Evolutionary conservation across 1,140 invertebrate genomes (phyloP).

Genomic region (Ruditapes philippinarum): DNA sequence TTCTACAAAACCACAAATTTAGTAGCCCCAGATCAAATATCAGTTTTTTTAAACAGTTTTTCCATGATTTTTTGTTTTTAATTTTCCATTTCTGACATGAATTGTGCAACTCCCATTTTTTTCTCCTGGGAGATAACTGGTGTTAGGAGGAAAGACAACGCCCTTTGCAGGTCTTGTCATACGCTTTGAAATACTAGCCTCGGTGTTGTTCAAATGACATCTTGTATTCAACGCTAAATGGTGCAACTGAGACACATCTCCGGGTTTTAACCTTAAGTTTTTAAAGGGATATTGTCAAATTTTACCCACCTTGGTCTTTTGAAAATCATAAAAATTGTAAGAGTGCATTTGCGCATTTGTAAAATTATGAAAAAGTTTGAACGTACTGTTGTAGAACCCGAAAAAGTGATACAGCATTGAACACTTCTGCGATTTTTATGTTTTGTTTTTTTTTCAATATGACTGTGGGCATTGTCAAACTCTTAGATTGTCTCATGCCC

Average conservation of each 20-base stretch:
- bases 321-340: conserved; percentile 11
- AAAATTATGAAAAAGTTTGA: not conserved
- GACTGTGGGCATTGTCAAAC: conserved; percentile 53
- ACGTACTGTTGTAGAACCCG: not conserved
- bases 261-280: conserved; percentile 1
- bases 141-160: not conserved
- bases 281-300: conserved; percentile 8
- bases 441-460: conserved; percentile 44
- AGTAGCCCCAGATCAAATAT: too few species aligned
- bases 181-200: not conserved
- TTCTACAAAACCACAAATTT: too few species aligned
- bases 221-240: conserved; percentile 25
- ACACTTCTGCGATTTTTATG: conserved; percentile 22
- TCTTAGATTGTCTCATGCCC: conserved; percentile 58
- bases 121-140: not conserved
- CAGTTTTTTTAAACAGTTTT: too few species aligned
- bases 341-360: not conserved
- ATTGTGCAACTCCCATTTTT: not conserved
- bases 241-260: not conserved
- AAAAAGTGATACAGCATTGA: not conserved
- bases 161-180: not conserved
- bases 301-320: not conserved
- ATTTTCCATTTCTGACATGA: not conserved
- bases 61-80: not conserved
- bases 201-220: not conserved